A percentile compares a stretch with the other conserved stretches of the same genome.
phyloP scores from a whole-genome alignment of 2,797 vertebrate species.

The Neosilurus hyrtlii region DNA sequence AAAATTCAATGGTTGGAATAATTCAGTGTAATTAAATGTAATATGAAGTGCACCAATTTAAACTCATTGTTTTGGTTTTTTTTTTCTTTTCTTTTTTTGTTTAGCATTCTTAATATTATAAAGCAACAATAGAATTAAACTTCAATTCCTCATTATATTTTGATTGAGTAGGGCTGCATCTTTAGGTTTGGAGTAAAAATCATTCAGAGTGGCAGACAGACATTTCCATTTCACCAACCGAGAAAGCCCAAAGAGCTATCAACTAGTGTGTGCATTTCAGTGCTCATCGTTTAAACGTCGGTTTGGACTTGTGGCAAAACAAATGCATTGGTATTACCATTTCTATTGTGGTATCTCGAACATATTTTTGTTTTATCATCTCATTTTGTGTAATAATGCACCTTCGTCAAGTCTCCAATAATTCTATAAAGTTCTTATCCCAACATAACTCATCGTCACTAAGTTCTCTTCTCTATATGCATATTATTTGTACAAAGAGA shows the following conservation, averaged over 20 bases:
- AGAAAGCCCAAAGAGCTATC: slow-evolving; percentile 50
- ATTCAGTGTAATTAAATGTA: slow-evolving; percentile 19
- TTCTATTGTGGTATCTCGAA: slow-evolving; percentile 1
- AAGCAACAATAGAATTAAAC: slow-evolving; percentile 22
- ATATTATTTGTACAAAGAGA: slow-evolving; percentile 56
- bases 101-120: not conserved
- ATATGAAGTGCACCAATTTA: slow-evolving; percentile 7
- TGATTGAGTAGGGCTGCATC: slow-evolving; percentile 11
- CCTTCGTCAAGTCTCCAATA: slow-evolving; percentile 18
- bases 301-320: slow-evolving; percentile 1
- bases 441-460: slow-evolving; percentile 14
- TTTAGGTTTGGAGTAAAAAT: slow-evolving; percentile 19
- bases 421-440: slow-evolving; percentile 13
- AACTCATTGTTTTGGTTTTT: too few species aligned
- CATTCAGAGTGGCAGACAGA: slow-evolving; percentile 26
- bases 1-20: not conserved
- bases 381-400: slow-evolving; percentile 8
- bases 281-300: not conserved
- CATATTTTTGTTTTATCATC: slow-evolving; percentile 1
- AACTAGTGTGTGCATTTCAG: slow-evolving; percentile 15
- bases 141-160: slow-evolving; percentile 18
- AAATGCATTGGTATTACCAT: slow-evolving; percentile 25
- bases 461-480: slow-evolving; percentile 49
- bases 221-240: slow-evolving; percentile 12
- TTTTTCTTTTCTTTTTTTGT: too few species aligned